phyloP scores from a whole-genome alignment of 2,113 vertebrate genomes.

The Antechinus flavipes region DNA sequence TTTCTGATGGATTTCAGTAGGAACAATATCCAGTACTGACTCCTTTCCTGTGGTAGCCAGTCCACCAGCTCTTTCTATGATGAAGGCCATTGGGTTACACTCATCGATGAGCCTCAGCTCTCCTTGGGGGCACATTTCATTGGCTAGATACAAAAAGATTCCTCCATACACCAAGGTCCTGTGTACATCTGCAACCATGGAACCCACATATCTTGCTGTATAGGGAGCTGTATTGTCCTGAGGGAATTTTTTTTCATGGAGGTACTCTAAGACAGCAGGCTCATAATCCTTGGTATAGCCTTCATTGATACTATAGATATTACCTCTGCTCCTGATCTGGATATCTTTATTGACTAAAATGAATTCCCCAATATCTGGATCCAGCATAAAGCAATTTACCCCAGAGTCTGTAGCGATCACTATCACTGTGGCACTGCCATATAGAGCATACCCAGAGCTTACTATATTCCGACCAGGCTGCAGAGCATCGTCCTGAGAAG shows the following conservation, averaged over 20 bases:
- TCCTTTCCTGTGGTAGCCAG: not conserved
- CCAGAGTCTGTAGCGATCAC: conserved; percentile 89
- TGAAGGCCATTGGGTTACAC: not conserved
- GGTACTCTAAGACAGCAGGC: not conserved
- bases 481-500: conserved; percentile 91
- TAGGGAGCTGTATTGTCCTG: not conserved
- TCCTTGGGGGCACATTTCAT: not conserved
- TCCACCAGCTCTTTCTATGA: not conserved
- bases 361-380: not conserved
- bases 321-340: not conserved
- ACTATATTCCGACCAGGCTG: conserved; percentile 94
- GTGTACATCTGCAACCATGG: not conserved
- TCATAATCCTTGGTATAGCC: not conserved
- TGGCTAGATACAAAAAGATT: not conserved
- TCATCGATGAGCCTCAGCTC: not conserved
- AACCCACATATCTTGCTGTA: not conserved
- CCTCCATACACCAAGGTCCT: not conserved
- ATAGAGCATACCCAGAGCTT: conserved; percentile 96
- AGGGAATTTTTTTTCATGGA: not conserved
- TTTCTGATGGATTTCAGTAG: not conserved
- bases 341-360: not conserved
- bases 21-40: not conserved
- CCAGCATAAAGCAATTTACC: not conserved
- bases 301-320: not conserved
- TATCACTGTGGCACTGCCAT: conserved; percentile 98